Percentiles rank a stretch among this genome's conserved stretches.
Conservation (phyloP, 2,797 vertebrate genomes). For the Gila robusta region DNA sequence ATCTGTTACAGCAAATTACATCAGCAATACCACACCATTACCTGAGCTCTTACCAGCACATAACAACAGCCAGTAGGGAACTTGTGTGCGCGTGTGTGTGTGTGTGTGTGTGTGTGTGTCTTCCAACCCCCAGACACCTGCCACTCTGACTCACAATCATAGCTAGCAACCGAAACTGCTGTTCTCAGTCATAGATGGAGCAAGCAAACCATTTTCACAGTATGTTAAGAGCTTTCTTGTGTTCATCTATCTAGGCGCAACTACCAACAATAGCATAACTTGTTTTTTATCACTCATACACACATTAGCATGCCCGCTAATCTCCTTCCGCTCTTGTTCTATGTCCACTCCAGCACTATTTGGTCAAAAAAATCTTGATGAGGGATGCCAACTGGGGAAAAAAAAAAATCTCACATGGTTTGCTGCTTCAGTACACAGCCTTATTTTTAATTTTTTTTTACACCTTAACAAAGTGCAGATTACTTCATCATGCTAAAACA, state of each 20-base stretch:
- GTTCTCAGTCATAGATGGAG: constrained; percentile 32
- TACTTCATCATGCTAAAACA: constrained; percentile 65
- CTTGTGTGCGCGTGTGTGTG: constrained; percentile 47
- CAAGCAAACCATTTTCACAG: constrained; percentile 25
- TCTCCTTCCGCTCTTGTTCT: constrained; percentile 24
- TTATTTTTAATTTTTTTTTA: constrained; percentile 33
- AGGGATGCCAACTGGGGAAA: background rate
- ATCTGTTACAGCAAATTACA: constrained; percentile 80
- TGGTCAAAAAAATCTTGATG: constrained; percentile 40
- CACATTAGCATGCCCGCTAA: constrained; percentile 14
- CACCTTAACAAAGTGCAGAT: constrained; percentile 67
- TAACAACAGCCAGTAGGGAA: constrained; percentile 62
- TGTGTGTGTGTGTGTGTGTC: constrained; percentile 43
- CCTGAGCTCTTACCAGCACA: constrained; percentile 59
- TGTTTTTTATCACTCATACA: background rate
- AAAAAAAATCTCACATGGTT: constrained; percentile 53
- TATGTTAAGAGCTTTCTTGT: constrained; percentile 3
- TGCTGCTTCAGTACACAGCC: constrained; percentile 62
- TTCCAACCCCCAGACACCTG: constrained; percentile 60
- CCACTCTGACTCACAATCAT: constrained; percentile 55
- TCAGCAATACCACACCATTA: constrained; percentile 66
- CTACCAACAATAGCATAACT: background rate
- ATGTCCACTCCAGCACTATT: constrained; percentile 13
- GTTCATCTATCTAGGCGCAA: background rate
- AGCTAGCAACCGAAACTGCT: constrained; percentile 29